Base-by-base conservation (phyloP, 2,888 invertebrate species). In the Galerucella nymphaeae region DNA sequence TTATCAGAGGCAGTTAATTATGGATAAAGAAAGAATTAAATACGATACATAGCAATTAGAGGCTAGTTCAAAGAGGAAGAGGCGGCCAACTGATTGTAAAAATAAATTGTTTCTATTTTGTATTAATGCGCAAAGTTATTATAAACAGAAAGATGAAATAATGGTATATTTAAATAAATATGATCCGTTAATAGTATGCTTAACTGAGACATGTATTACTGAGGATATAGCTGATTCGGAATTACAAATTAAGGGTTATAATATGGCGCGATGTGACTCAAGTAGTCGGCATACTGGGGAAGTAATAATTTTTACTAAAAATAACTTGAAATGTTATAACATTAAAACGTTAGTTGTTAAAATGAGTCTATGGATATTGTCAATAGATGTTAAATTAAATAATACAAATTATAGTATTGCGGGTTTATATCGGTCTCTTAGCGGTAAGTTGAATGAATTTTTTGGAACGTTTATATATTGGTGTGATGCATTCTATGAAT, bases 241-340 rank as follows among this genome's bases (percentile, higher is more conserved):
- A 8, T 53, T 53, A 53, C n/a, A n/a, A 14, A 53, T 53, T 53
- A 53, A 53, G 14, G 53, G 53, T 13, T 5, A 53, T 53, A 6
- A 53, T 14, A 53, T 53, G 14, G 13, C 53, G 6, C 13, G 53
- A 53, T 62, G 62, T 62, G 62, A 62, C 41, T 62, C 62, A 38
- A 59, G 59, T 20, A 59, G 59, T 38, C 20, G 59, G 18, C 59
- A 59, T 59, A 59, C 59, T 20, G 59, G 62, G 38, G 62, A 42
- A 38, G 38, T 62, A 41, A 10, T 62, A 16, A 38, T 62, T 62
- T 62, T 62, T 38, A 62, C 62, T 16, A 62, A n/a, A 62, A 62
- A 10, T 11, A 41, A 18, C n/a, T 16, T 41, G n/a, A 38, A 14
- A 62, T 10, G 14, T 5, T 62, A 2, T 16, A 62, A 38, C 18